Conservation (phyloP, 1,140 invertebrate species). For the Cardiocondyla obscurior region DNA sequence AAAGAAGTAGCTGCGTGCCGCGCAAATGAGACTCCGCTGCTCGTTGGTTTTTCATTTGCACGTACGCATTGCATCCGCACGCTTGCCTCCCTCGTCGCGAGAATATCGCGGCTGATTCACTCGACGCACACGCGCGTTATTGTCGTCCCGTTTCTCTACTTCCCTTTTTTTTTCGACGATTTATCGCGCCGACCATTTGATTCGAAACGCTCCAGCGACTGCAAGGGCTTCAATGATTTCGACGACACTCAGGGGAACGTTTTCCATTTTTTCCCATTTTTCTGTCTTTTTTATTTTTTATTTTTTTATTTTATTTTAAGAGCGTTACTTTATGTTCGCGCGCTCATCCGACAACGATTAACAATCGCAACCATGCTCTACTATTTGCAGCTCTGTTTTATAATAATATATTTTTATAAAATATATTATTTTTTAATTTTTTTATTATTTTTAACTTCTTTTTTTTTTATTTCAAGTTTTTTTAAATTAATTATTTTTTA, state of each 20-base stretch:
- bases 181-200: conserved; percentile 11
- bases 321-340: conserved; percentile 12
- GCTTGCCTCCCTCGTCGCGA: background rate
- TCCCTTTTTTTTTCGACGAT: conserved; percentile 15
- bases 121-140: background rate
- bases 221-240: conserved; percentile 38
- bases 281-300: conserved; percentile 16
- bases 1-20: conserved; percentile 29
- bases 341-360: conserved; percentile 3
- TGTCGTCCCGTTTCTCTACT: background rate
- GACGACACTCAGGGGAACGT: conserved; percentile 31
- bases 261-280: conserved; percentile 31
- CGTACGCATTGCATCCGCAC: background rate
- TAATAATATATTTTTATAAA: background rate
- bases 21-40: conserved; percentile 34
- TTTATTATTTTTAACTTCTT: no score
- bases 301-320: no score
- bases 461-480: no score
- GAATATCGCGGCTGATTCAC: conserved; percentile 31
- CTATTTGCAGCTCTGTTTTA: background rate
- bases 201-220: conserved; percentile 24
- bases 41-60: conserved; percentile 45
- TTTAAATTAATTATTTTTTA: no score
- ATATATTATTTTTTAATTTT: no score
- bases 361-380: conserved; percentile 3